Evolutionary conservation across 2,113 vertebrate species (phyloP).

Genomic region (Tachuris rubrigastra): DNA sequence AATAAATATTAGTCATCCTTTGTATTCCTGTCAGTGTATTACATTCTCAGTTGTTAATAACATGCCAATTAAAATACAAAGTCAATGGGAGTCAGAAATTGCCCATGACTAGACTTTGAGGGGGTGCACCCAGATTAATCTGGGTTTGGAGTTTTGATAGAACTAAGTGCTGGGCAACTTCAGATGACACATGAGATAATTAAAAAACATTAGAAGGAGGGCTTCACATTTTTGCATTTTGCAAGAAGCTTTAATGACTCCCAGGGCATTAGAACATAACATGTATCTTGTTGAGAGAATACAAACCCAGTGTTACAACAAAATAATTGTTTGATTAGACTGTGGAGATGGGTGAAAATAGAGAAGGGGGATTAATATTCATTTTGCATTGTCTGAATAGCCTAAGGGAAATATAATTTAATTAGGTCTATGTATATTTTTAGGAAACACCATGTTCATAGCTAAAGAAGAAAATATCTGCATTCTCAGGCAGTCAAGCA

Average conservation of each 20-base stretch:
- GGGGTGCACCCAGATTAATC: neutral
- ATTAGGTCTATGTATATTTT: constrained; percentile 12
- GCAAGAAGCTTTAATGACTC: constrained; percentile 55
- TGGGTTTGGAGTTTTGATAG: neutral
- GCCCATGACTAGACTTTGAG: neutral
- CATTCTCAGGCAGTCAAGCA: neutral
- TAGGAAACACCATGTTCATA: neutral
- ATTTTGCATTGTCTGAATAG: neutral
- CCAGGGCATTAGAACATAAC: neutral
- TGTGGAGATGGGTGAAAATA: neutral
- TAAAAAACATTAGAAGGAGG: constrained; percentile 48
- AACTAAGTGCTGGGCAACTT: neutral
- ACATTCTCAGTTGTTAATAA: constrained; percentile 11
- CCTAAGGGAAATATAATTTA: constrained; percentile 28
- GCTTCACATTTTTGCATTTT: constrained; percentile 47
- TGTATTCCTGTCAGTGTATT: neutral
- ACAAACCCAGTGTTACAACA: constrained; percentile 10
- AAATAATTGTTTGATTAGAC: constrained; percentile 48
- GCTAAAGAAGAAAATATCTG: constrained; percentile 21
- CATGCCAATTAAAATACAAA: constrained; percentile 30
- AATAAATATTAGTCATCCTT: constrained; percentile 33
- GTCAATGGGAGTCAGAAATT: neutral
- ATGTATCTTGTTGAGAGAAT: constrained; percentile 33
- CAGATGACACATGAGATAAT: constrained; percentile 14
- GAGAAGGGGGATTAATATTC: constrained; percentile 8